Percentiles rank a stretch among this genome's conserved stretches.
These are phyloP conservation scores for Drosophila gaucha DNA, from an alignment of 2,888 invertebrate genomes.

Conservation along the genomic window DNA sequence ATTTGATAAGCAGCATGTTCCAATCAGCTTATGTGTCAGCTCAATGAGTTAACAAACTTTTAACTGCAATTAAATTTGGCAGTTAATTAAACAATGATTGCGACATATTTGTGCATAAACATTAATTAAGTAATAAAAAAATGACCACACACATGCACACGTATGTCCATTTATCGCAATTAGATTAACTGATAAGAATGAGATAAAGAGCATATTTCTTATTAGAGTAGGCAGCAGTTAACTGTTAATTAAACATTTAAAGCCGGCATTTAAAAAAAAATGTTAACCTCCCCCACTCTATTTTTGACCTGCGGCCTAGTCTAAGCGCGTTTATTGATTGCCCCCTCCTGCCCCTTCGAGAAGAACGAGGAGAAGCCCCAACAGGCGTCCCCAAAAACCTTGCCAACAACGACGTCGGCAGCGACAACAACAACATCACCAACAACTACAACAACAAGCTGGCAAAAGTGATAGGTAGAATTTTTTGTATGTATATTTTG, in stretches of 20 bases:
- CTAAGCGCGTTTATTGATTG: conserved; percentile 75
- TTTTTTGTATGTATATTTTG: conserved; percentile 69
- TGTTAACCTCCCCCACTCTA: not conserved
- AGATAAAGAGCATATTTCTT: conserved; percentile 12
- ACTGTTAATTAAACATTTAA: conserved; percentile 32
- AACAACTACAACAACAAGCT: conserved; percentile 36
- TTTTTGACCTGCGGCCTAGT: conserved; percentile 13
- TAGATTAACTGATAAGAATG: conserved; percentile 48
- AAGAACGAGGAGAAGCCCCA: conserved; percentile 40
- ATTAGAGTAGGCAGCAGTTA: conserved; percentile 6
- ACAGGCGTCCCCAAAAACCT: conserved; percentile 68
- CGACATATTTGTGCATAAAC: conserved; percentile 2
- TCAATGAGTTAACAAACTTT: conserved; percentile 29
- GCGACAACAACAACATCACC: conserved; percentile 36
- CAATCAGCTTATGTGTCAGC: conserved; percentile 17
- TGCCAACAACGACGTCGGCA: conserved; percentile 54
- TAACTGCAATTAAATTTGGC: conserved; percentile 37
- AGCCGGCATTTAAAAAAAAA: conserved; percentile 61
- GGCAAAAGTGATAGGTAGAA: conserved; percentile 69
- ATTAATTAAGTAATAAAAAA: conserved; percentile 43
- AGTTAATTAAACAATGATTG: conserved; percentile 45
- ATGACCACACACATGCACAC: conserved; percentile 5
- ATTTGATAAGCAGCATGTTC: conserved; percentile 22
- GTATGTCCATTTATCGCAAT: conserved; percentile 34
- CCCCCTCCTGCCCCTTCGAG: conserved; percentile 36